Conservation (phyloP, 1,140 invertebrate genomes). For the Panonychus citri region DNA sequence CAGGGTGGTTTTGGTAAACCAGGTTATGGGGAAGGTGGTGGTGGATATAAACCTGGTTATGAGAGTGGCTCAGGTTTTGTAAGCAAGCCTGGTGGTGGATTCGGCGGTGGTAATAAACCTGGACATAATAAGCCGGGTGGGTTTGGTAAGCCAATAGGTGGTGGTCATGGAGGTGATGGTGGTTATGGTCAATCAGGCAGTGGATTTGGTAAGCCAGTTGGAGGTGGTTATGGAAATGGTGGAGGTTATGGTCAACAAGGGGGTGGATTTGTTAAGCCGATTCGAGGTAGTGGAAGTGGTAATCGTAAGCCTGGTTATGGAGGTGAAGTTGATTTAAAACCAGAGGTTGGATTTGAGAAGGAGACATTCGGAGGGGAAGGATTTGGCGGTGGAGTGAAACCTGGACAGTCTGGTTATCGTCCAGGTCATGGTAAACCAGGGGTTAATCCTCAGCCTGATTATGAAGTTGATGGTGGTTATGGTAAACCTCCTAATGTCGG, state of each 20-base stretch:
- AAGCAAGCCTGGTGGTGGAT: not conserved
- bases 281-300: too few relatives aligned
- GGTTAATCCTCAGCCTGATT: not conserved
- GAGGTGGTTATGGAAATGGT: not conserved
- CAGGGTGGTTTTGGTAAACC: too few relatives aligned
- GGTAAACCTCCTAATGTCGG: not conserved
- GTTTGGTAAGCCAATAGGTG: not conserved
- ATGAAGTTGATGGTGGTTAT: not conserved
- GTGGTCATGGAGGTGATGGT: slow-evolving; percentile 1
- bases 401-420: too few relatives aligned
- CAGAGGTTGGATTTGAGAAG: too few relatives aligned
- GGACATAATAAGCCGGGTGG: not conserved
- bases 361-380: too few relatives aligned
- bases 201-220: not conserved
- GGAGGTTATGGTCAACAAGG: not conserved
- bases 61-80: too few relatives aligned
- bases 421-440: too few relatives aligned
- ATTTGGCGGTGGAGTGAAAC: too few relatives aligned
- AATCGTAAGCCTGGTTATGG: too few relatives aligned
- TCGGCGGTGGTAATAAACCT: not conserved
- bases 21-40: too few relatives aligned
- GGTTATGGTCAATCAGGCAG: not conserved
- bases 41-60: too few relatives aligned
- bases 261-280: not conserved
- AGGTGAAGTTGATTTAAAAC: too few relatives aligned